Conservation (phyloP, 2,797 vertebrate genomes). For the Chaenodraco wilsoni region DNA sequence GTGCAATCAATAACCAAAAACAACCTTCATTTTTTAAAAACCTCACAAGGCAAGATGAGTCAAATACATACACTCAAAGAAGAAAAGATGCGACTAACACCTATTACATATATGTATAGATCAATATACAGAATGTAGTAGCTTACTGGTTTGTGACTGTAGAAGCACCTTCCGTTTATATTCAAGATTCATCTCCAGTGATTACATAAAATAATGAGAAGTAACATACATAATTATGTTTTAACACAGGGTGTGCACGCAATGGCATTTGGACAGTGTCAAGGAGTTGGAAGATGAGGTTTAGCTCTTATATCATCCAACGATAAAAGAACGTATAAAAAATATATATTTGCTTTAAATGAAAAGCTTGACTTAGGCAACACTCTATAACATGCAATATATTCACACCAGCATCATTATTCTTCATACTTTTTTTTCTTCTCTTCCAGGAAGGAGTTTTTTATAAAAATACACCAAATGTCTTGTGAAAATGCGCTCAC, state of each 20-base stretch:
- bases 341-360: conserved; percentile 77
- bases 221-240: conserved; percentile 57
- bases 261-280: conserved; percentile 22
- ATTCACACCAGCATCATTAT: conserved; percentile 71
- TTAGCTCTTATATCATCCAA: conserved; percentile 49
- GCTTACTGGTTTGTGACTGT: conserved; percentile 74
- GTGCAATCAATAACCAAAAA: conserved; percentile 23
- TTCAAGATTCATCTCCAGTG: conserved; percentile 69
- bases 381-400: conserved; percentile 67
- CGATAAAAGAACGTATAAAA: conserved; percentile 79
- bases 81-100: conserved; percentile 19
- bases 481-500: conserved; percentile 10
- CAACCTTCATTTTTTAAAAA: conserved; percentile 18
- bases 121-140: conserved; percentile 57
- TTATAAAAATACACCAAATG: conserved; percentile 9
- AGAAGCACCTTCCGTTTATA: conserved; percentile 90
- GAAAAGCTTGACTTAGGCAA: conserved; percentile 52
- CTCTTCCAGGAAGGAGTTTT: conserved; percentile 19
- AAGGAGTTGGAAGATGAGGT: conserved; percentile 40
- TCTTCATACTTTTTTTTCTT: conserved; percentile 47
- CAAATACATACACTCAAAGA: conserved; percentile 1
- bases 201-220: conserved; percentile 58
- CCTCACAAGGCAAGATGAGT: neutral
- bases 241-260: conserved; percentile 40
- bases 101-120: conserved; percentile 36